Percentiles rank a stretch among this genome's conserved stretches.
Evolutionary conservation across 2,888 invertebrate species (phyloP).

Genomic region (Ptilodon capucinus): DNA sequence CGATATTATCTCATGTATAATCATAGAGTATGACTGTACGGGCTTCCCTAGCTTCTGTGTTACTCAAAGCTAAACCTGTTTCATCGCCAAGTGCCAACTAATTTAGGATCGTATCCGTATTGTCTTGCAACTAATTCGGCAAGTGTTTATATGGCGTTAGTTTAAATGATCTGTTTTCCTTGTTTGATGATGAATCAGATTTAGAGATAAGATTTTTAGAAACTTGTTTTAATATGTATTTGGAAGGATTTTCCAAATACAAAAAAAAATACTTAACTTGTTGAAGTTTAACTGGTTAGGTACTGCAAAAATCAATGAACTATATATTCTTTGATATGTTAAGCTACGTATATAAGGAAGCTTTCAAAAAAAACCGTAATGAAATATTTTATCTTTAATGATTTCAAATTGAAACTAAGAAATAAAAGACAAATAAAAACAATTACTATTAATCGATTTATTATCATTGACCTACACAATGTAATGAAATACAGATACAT

Average conservation of each 20-base stretch:
- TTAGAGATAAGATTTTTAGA: not conserved
- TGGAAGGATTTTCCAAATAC: too few species aligned
- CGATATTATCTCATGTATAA: conserved; percentile 19
- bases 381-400: too few species aligned
- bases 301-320: too few species aligned
- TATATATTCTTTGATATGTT: too few species aligned
- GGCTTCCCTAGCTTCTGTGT: conserved; percentile 36
- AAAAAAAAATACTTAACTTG: too few species aligned
- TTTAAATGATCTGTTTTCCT: not conserved
- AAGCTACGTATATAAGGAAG: too few species aligned
- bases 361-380: too few species aligned
- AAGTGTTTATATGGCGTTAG: conserved; percentile 1
- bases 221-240: not conserved
- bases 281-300: too few species aligned
- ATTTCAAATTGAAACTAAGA: conserved; percentile 4
- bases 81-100: conserved; percentile 4
- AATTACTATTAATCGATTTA: conserved; percentile 68
- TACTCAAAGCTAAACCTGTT: conserved; percentile 31
- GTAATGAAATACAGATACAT: conserved; percentile 69
- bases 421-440: conserved; percentile 22
- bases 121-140: not conserved
- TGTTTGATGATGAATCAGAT: not conserved
- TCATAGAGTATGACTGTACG: conserved; percentile 31
- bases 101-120: not conserved
- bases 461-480: conserved; percentile 72